Conservation (phyloP, 2,113 vertebrate genomes). For the Pseudorasbora parva region DNA sequence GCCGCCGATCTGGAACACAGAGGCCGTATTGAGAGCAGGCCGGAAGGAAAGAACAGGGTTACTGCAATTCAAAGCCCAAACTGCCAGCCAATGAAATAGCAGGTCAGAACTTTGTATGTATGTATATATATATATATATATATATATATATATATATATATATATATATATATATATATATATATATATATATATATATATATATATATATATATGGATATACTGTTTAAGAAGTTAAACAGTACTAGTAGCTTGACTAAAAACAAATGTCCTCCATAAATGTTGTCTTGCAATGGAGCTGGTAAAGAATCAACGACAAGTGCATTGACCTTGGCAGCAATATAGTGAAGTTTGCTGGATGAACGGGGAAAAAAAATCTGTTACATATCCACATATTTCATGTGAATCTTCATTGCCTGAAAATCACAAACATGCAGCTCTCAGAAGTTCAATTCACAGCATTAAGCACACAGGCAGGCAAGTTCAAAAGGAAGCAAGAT, state of each 20-base stretch:
- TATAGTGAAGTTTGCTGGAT: slow-evolving; percentile 52
- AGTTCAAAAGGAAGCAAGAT: not conserved
- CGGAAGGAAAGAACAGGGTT: not conserved
- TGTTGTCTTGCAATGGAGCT: slow-evolving; percentile 61
- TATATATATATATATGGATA: slow-evolving; percentile 6
- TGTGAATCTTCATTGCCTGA: not conserved
- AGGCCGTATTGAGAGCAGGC: not conserved
- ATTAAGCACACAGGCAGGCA: not conserved
- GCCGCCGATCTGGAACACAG: not conserved
- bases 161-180: slow-evolving; percentile 30
- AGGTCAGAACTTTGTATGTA: slow-evolving; percentile 54
- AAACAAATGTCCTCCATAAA: slow-evolving; percentile 47
- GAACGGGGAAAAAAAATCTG: not conserved
- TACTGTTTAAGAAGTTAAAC: slow-evolving; percentile 46
- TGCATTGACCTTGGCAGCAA: slow-evolving; percentile 57
- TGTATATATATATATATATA: slow-evolving; percentile 36
- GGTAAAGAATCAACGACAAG: slow-evolving; percentile 30
- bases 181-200: no score
- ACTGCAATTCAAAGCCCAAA: not conserved
- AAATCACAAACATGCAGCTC: not conserved
- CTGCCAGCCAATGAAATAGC: slow-evolving; percentile 29
- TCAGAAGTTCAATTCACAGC: not conserved
- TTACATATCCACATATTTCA: slow-evolving; percentile 28
- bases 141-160: slow-evolving; percentile 36
- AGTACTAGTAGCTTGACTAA: slow-evolving; percentile 49